A percentile compares a stretch with the other conserved stretches of the same genome.
Conservation (phyloP, 2,888 invertebrate genomes). For the Dysmachus trigonus region DNA sequence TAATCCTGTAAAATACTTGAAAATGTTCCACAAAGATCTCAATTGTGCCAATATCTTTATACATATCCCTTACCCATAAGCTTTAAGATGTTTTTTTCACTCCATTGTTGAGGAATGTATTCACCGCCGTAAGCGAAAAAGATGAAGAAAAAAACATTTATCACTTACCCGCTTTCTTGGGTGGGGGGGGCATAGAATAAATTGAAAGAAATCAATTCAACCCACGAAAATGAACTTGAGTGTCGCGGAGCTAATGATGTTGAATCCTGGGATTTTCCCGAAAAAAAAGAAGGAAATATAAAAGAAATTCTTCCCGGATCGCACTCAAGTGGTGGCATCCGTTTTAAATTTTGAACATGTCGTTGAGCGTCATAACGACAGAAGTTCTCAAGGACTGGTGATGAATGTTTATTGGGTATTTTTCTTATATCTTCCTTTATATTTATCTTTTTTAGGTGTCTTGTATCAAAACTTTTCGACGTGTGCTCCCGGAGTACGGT, state of each 20-base stretch:
- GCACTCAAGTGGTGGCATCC: neutral
- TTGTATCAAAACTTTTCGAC: slow-evolving; percentile 94
- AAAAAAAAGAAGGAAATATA: neutral
- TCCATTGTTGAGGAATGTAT: neutral
- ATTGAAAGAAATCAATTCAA: neutral
- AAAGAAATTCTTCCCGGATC: neutral
- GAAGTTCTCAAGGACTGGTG: neutral
- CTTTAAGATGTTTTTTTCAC: neutral
- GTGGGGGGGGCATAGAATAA: neutral
- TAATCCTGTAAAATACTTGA: neutral
- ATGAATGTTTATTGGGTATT: slow-evolving; percentile 32
- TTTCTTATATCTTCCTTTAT: neutral
- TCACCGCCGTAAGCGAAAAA: neutral
- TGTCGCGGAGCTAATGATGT: neutral
- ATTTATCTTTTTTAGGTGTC: slow-evolving; percentile 69
- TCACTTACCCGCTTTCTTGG: neutral
- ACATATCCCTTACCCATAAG: neutral
- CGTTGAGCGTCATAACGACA: neutral
- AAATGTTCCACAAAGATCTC: neutral
- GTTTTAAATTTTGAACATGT: neutral
- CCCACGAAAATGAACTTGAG: neutral
- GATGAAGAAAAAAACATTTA: neutral
- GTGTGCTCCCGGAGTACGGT: slow-evolving; percentile 92
- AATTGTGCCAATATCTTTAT: neutral
- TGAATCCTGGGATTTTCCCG: neutral